A percentile compares a stretch with the other conserved stretches of the same genome.
These are phyloP conservation scores for Eleutherodactylus coqui DNA, from an alignment of 2,797 vertebrate species.

Conservation along the genomic window DNA sequence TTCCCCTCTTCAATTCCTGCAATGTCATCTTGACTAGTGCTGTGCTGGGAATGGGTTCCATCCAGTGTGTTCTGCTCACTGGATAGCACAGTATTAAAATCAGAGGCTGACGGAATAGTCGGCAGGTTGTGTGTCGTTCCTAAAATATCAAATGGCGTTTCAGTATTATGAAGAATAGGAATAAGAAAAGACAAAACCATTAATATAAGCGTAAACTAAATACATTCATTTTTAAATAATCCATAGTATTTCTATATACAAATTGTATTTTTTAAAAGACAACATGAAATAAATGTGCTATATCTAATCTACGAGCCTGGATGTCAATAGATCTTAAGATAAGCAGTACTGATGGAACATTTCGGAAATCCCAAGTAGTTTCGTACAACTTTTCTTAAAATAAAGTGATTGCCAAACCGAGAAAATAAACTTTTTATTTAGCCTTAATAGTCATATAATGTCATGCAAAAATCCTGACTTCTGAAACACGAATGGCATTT, in stretches of 20 bases:
- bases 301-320: not conserved
- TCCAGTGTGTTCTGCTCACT: conserved; percentile 98
- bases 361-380: not conserved
- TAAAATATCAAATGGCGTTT: conserved; percentile 67
- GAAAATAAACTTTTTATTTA: too few species aligned
- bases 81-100: conserved; percentile 95
- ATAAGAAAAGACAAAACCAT: not conserved
- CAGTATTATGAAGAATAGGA: not conserved
- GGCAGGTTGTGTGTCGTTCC: conserved; percentile 89
- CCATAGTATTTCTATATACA: too few species aligned
- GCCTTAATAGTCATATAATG: too few species aligned
- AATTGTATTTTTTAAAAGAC: not conserved
- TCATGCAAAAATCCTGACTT: too few species aligned
- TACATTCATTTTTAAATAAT: not conserved
- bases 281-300: not conserved
- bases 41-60: conserved; percentile 93
- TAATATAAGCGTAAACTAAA: not conserved
- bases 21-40: conserved; percentile 95
- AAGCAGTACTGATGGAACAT: not conserved
- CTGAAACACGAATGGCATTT: too few species aligned
- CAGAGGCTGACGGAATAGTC: conserved; percentile 95
- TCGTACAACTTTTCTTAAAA: not conserved
- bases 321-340: not conserved
- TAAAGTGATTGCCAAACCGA: not conserved
- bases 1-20: conserved; percentile 92